These are phyloP conservation scores for Oncorhynchus keta DNA, from an alignment of 2,113 vertebrate genomes.

Conservation along the genomic window DNA sequence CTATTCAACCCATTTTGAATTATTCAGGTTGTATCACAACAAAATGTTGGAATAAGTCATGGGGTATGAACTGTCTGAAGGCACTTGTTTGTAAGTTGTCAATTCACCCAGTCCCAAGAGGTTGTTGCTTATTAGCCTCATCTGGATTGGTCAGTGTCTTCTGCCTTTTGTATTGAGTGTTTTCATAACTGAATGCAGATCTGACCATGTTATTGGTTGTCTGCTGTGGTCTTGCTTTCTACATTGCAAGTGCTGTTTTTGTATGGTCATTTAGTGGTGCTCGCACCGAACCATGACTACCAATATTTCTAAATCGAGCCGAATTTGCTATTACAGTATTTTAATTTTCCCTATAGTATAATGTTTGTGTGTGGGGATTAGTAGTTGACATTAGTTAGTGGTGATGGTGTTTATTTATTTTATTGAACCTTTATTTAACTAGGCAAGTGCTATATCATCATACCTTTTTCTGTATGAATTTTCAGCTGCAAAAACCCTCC, in stretches of 20 bases:
- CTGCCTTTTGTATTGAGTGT: no score
- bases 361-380: slow-evolving; percentile 39
- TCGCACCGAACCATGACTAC: slow-evolving; percentile 39
- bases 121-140: no score
- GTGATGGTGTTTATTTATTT: not conserved
- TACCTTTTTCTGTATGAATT: slow-evolving; percentile 46
- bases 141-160: no score
- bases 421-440: not conserved
- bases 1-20: no score
- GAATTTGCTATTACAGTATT: slow-evolving; percentile 42
- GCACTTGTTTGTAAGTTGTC: no score
- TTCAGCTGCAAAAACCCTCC: slow-evolving; percentile 97
- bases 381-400: slow-evolving; percentile 12
- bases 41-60: no score
- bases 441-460: not conserved
- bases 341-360: slow-evolving; percentile 19
- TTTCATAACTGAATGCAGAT: slow-evolving; percentile 67
- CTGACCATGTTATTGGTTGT: slow-evolving; percentile 53
- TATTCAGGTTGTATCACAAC: no score
- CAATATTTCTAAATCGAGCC: slow-evolving; percentile 39
- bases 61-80: no score
- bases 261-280: slow-evolving; percentile 49
- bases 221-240: slow-evolving; percentile 56
- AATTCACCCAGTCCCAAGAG: no score
- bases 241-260: slow-evolving; percentile 52